Evolutionary conservation across 2,797 vertebrate genomes (phyloP), one percentile per base, ranked within the genome.

Genomic region (Mus caroli): DNA sequence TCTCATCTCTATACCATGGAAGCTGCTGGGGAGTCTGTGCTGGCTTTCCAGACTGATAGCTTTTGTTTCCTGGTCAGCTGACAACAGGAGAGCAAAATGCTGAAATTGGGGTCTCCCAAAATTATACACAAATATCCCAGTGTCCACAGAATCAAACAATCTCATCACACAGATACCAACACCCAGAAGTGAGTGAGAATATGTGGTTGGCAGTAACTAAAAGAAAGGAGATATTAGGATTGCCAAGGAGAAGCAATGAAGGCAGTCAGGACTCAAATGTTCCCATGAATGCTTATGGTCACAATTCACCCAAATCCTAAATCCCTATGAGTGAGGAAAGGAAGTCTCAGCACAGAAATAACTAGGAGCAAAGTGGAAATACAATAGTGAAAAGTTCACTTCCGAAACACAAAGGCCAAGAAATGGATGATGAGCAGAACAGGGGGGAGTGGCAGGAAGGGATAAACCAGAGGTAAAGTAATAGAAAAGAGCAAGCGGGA

Each of bases 261-360:
- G n/a, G 37, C 28, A 14, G 7, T 37, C 58, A 69, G 0, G 3
- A 71, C 9, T 85, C n/a, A 85, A 46, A 56, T 5, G 6, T 2
- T 77, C 69, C 50, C 40, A 4, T 37, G 40, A 88, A 26, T 6
- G 95, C 13, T 88, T 31, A 79, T 8, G 7, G 4, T 77, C 4
- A 28, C 43, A 77, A 84, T 87, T 28, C 78, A 58, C 79, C 67
- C 40, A 93, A 94, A 94, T 50, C 13, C 79, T 6, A 85, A 69
- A 31, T 28, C 4, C 50, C 28, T 82, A 40, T 24, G 76, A 56
- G 13, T 22, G 52, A 50, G 77, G 67, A 56, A 4, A 85, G 15
- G 50, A 93, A 78, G 56, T n/a, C 52, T 92, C 12, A 64, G 17
- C 14, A 71, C 78, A 67, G 13, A 92, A 46, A 52, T 37, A 88